A percentile compares a stretch with the other conserved stretches of the same genome.
phyloP scores from a whole-genome alignment of 2,113 vertebrate genomes.

The Chrysochloris asiatica region DNA sequence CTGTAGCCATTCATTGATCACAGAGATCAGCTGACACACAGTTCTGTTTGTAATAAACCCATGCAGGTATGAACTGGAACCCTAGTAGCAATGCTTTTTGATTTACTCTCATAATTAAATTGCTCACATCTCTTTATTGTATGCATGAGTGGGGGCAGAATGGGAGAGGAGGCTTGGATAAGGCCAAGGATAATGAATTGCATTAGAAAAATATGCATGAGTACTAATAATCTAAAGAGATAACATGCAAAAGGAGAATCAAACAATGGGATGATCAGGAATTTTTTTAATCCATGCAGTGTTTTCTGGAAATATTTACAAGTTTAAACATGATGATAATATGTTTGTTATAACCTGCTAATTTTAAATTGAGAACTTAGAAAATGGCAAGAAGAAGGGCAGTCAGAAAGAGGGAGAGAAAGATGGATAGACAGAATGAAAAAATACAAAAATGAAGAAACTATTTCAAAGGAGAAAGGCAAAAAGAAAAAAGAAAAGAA shows the following conservation, averaged over 20 bases:
- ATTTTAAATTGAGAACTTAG: neutral
- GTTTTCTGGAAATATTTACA: conserved; percentile 36
- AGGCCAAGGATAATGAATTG: conserved; percentile 45
- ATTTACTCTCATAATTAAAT: no score
- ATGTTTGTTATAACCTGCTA: neutral
- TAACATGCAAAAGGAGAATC: conserved; percentile 5
- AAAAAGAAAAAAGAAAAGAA: rapidly evolving
- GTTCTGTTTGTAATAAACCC: no score
- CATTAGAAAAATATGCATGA: conserved; percentile 49
- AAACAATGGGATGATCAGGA: neutral
- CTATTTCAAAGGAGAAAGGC: no score
- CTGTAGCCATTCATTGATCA: no score
- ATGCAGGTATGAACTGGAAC: no score
- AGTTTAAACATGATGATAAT: conserved; percentile 3
- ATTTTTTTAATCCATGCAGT: neutral
- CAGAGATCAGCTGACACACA: no score
- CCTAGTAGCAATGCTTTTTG: no score
- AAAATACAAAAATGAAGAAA: no score
- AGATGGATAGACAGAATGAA: no score
- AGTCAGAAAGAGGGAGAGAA: neutral
- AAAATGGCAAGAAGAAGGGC: no score
- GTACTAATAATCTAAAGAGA: neutral
- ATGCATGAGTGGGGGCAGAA: rapidly evolving
- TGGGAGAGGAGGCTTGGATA: rapidly evolving
- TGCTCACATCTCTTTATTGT: conserved; percentile 40